Conservation (phyloP, 2,113 vertebrate species). For the Prolemur simus region DNA sequence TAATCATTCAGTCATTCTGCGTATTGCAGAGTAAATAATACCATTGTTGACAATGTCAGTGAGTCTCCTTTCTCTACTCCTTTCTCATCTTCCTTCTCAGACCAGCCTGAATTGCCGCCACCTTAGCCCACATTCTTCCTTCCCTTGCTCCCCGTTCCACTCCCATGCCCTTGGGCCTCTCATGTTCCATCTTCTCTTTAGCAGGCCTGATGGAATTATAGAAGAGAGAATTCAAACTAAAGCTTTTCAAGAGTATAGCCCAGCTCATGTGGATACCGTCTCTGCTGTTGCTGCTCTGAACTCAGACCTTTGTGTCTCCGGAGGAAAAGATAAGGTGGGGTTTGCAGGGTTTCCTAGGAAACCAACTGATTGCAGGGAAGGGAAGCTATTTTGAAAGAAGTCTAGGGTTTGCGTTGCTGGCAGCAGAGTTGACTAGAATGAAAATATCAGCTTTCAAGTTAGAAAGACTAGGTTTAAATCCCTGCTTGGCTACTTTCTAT, state of each 20-base stretch:
- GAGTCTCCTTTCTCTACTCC: not conserved
- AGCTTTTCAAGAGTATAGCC: conserved; percentile 83
- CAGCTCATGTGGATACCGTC: conserved; percentile 86
- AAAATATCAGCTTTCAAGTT: not conserved
- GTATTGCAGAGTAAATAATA: not conserved
- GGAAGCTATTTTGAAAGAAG: not conserved
- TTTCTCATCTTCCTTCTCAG: not conserved
- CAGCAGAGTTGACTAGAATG: not conserved
- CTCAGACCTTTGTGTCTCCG: conserved; percentile 92
- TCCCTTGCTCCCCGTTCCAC: not conserved
- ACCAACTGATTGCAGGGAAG: not conserved
- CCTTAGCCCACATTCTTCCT: not conserved
- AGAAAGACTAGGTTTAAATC: not conserved
- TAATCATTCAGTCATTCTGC: not conserved
- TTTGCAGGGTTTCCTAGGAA: not conserved
- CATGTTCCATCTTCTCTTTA: conserved; percentile 23
- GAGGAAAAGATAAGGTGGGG: conserved; percentile 93
- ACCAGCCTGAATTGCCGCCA: not conserved
- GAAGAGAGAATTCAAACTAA: conserved; percentile 76
- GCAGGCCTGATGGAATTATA: conserved; percentile 83
- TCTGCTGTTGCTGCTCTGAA: conserved; percentile 89
- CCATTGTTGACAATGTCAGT: not conserved
- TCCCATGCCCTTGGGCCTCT: not conserved
- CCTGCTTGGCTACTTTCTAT: not conserved
- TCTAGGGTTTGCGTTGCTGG: not conserved